Conservation (phyloP, 2,797 vertebrate genomes). For the Xenentodon cancila region DNA sequence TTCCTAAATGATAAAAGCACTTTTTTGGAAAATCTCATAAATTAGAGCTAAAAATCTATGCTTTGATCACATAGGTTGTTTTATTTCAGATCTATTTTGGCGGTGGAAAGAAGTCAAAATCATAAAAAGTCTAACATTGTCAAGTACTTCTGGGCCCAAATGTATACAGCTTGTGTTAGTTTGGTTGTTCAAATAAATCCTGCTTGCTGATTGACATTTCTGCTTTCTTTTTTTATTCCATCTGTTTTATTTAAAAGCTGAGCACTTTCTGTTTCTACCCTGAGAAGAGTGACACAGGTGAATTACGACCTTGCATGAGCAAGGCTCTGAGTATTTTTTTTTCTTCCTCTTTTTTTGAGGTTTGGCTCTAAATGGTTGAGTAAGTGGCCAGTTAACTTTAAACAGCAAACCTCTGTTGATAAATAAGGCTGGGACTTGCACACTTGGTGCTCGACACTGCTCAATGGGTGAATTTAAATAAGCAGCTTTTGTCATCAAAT, state of each 20-base stretch:
- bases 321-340: constrained; percentile 23
- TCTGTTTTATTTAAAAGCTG: constrained; percentile 18
- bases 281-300: too few relatives aligned
- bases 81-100: too few relatives aligned
- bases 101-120: too few relatives aligned
- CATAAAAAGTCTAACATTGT: too few relatives aligned
- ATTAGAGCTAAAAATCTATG: too few relatives aligned
- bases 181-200: too few relatives aligned
- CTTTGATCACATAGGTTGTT: too few relatives aligned
- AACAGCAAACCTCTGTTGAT: constrained; percentile 37
- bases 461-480: constrained; percentile 39
- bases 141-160: not conserved
- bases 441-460: not conserved
- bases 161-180: not conserved
- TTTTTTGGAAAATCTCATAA: too few relatives aligned
- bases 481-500: constrained; percentile 43
- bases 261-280: constrained; percentile 26
- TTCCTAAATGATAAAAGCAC: too few relatives aligned
- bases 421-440: constrained; percentile 31
- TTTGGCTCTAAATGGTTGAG: constrained; percentile 40
- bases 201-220: constrained; percentile 7
- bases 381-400: constrained; percentile 57
- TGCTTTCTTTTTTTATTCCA: too few relatives aligned
- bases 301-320: too few relatives aligned
- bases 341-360: constrained; percentile 31